Conservation (phyloP, 2,797 vertebrate species). For the Chrysocyon brachyurus region DNA sequence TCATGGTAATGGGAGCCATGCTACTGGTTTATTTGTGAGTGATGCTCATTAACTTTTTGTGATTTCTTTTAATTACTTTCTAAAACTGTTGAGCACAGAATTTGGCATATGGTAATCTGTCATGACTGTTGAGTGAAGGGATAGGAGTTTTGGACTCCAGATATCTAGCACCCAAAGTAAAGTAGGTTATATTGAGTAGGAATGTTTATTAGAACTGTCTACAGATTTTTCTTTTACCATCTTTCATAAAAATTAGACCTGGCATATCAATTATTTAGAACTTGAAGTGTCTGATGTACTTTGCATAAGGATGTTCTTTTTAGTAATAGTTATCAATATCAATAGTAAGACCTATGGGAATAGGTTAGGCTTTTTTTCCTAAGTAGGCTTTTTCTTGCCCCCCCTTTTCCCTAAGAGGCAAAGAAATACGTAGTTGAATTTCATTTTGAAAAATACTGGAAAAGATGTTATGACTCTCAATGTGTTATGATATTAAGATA, state of each 20-base stretch:
- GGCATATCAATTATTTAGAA: conserved; percentile 25
- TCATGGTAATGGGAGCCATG: conserved; percentile 98
- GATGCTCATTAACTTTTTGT: conserved; percentile 17
- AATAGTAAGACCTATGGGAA: neutral
- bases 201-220: conserved; percentile 9
- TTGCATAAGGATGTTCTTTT: neutral
- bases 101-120: neutral
- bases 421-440: conserved; percentile 57
- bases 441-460: conserved; percentile 55
- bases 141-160: neutral
- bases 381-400: neutral
- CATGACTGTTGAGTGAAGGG: neutral
- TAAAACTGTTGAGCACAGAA: neutral
- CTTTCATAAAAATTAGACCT: conserved; percentile 32
- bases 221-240: conserved; percentile 20
- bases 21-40: conserved; percentile 98
- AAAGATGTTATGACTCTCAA: neutral
- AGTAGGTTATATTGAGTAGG: neutral
- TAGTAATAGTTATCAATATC: neutral
- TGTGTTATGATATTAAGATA: neutral
- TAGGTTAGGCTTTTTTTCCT: neutral
- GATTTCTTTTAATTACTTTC: neutral
- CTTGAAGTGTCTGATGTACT: neutral
- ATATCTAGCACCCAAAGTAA: neutral
- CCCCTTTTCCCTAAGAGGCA: neutral